These are phyloP conservation scores for Paelopatides confundens DNA, from an alignment of 53 echinoderm and acorn worm genomes.

Conservation along the genomic window DNA sequence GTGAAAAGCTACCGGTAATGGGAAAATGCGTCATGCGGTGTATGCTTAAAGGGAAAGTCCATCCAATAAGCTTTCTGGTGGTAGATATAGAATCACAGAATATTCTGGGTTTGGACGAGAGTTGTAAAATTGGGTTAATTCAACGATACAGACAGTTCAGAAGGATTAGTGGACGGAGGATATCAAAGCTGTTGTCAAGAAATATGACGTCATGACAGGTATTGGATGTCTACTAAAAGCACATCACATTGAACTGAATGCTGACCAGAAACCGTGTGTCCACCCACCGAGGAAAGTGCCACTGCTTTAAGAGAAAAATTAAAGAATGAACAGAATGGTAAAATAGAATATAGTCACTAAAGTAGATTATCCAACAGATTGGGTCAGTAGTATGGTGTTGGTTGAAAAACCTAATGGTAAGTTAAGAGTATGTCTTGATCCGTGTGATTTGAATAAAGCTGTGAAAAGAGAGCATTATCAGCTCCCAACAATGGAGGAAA, in stretches of 20 bases:
- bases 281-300: neutral
- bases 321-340: too few species aligned
- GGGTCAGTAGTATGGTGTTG: slow-evolving; percentile 58
- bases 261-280: neutral
- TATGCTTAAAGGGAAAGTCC: neutral
- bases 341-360: too few species aligned
- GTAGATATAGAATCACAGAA: neutral
- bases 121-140: neutral
- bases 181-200: neutral
- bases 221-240: slow-evolving; percentile 10
- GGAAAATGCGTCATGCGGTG: neutral
- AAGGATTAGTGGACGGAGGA: neutral
- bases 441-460: slow-evolving; percentile 55
- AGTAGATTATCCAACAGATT: too few species aligned
- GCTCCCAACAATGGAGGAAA: slow-evolving; percentile 54
- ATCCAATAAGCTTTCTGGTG: neutral
- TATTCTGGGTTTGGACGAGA: neutral
- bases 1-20: neutral
- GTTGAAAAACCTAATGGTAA: slow-evolving; percentile 52
- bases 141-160: neutral
- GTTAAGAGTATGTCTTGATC: slow-evolving; percentile 43
- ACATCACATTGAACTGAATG: neutral
- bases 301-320: too few species aligned
- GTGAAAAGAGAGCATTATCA: slow-evolving; percentile 63
- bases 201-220: slow-evolving; percentile 35